Conservation (phyloP, 2,113 vertebrate species). For the Centropristis striata region DNA sequence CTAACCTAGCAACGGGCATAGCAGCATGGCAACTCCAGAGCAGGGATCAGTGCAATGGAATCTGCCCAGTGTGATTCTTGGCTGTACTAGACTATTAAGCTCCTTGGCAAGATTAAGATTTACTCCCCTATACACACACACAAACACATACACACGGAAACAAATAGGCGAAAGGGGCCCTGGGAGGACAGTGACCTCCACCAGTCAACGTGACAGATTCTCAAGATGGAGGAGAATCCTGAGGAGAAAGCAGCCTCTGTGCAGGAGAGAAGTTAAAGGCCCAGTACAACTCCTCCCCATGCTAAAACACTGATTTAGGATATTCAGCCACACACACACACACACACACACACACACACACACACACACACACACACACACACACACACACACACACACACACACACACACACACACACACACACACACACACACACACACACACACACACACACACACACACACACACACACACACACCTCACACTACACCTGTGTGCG, state of each 20-base stretch:
- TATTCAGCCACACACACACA: conserved; percentile 15
- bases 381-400: conserved; percentile 6
- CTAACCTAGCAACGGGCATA: conserved; percentile 75
- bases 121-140: conserved; percentile 60
- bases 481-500: conserved; percentile 49
- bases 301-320: conserved; percentile 18
- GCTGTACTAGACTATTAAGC: conserved; percentile 63
- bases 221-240: conserved; percentile 47
- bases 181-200: conserved; percentile 79
- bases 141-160: conserved; percentile 54
- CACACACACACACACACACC: conserved; percentile 13
- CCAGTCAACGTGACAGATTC: conserved; percentile 65
- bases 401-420: conserved; percentile 6
- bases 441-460: conserved; percentile 6
- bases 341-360: conserved; percentile 15
- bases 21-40: conserved; percentile 69
- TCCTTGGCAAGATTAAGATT: conserved; percentile 75
- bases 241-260: conserved; percentile 25
- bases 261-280: conserved; percentile 17
- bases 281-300: conserved; percentile 2
- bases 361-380: conserved; percentile 3
- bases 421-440: conserved; percentile 3
- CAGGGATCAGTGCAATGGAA: conserved; percentile 66
- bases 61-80: conserved; percentile 61
- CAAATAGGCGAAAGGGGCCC: conserved; percentile 67